phyloP scores from a whole-genome alignment of 2,888 invertebrate genomes.

The Drosophila birchii region DNA sequence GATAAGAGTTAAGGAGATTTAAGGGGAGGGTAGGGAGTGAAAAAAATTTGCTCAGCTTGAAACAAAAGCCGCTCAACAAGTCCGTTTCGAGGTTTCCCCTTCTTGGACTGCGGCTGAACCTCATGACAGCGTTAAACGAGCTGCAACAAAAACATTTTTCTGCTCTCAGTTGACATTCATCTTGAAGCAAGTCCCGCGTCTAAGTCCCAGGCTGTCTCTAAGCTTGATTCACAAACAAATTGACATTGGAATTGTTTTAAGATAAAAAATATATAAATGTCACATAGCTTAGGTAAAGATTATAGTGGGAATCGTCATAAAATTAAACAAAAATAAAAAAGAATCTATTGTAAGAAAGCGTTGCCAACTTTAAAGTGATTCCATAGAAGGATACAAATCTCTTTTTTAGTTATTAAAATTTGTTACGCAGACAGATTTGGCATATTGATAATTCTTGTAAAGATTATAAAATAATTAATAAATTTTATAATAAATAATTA shows the following conservation, averaged over 20 bases:
- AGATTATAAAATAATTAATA: too few species aligned
- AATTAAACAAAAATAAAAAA: not conserved
- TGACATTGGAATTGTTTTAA: slow-evolving; percentile 46
- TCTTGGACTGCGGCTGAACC: not conserved
- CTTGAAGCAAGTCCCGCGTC: slow-evolving; percentile 1
- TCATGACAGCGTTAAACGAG: slow-evolving; percentile 61
- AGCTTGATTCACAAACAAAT: slow-evolving; percentile 34
- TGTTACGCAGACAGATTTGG: too few species aligned
- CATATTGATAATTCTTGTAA: too few species aligned
- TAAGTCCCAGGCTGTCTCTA: slow-evolving; percentile 42
- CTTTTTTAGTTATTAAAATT: too few species aligned
- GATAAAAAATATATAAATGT: slow-evolving; percentile 25
- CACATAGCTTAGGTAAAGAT: not conserved
- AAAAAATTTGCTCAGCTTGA: slow-evolving; percentile 45
- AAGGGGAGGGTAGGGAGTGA: slow-evolving; percentile 38
- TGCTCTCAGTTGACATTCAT: slow-evolving; percentile 38
- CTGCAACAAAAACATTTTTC: slow-evolving; percentile 30
- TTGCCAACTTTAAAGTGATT: not conserved
- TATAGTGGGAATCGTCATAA: not conserved
- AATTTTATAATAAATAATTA: too few species aligned
- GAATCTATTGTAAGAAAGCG: not conserved
- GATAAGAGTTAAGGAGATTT: slow-evolving; percentile 28
- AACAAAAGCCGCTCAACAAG: slow-evolving; percentile 56
- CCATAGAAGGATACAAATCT: too few species aligned
- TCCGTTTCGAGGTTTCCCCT: slow-evolving; percentile 26